These are phyloP conservation scores for Cavia aperea DNA, from an alignment of 2,113 vertebrate genomes.

Conservation along the genomic window DNA sequence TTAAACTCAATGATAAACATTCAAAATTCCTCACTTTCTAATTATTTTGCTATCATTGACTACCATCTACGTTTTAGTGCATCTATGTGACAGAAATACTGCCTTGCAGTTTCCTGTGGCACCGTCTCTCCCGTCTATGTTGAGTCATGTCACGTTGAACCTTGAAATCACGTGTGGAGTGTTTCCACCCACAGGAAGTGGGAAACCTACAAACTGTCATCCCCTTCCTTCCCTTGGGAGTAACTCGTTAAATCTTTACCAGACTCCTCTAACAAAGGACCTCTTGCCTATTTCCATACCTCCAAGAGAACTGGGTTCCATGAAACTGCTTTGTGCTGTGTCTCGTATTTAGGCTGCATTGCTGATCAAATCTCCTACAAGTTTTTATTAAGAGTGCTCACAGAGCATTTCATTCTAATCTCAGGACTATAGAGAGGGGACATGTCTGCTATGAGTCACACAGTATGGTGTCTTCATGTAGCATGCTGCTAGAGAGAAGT, in stretches of 20 bases:
- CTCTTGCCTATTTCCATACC: neutral
- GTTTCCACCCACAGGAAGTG: constrained; percentile 13
- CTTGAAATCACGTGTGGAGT: neutral
- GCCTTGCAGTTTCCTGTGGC: neutral
- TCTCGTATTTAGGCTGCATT: neutral
- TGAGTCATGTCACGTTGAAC: neutral
- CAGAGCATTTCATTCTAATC: neutral
- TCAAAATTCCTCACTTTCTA: neutral
- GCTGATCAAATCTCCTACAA: constrained; percentile 43
- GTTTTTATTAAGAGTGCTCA: neutral
- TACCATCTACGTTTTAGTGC: neutral
- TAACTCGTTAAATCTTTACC: neutral
- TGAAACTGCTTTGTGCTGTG: neutral
- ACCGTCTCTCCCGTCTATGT: neutral
- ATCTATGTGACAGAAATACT: neutral
- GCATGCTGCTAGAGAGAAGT: neutral
- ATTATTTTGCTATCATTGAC: neutral
- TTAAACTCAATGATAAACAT: neutral
- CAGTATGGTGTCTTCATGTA: neutral
- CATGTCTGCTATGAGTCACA: neutral
- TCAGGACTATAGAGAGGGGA: neutral
- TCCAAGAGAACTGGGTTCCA: constrained; percentile 2
- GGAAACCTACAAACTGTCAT: neutral
- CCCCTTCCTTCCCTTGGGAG: neutral
- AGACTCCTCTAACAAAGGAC: neutral